Evolutionary conservation across 1,140 invertebrate species (phyloP).

Genomic region (Anastatus disparis): DNA sequence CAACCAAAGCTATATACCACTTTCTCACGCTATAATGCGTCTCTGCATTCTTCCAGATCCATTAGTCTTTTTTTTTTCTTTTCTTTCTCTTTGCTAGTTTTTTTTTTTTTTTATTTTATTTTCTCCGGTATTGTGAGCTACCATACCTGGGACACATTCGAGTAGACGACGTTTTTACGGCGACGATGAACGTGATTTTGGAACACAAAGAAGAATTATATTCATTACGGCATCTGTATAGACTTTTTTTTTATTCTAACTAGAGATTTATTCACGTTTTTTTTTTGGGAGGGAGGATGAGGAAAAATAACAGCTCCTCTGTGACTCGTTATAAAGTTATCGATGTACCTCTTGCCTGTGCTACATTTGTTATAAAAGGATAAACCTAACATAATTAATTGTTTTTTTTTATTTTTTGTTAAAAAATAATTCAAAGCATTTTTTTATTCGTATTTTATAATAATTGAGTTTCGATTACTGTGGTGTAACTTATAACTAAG

Average conservation of each 20-base stretch:
- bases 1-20: too few relatives aligned
- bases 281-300: neutral
- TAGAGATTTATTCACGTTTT: neutral
- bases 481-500: too few relatives aligned
- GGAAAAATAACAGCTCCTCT: neutral
- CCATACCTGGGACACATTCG: too few relatives aligned
- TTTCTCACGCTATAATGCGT: neutral
- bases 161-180: neutral
- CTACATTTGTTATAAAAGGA: too few relatives aligned
- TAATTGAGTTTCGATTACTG: too few relatives aligned
- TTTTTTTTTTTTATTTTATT: neutral
- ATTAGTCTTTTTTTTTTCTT: slow-evolving; percentile 25
- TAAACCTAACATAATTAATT: too few relatives aligned
- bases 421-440: too few relatives aligned
- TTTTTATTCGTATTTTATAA: too few relatives aligned
- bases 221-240: neutral
- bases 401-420: too few relatives aligned
- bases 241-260: neutral
- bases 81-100: neutral
- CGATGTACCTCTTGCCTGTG: too few relatives aligned
- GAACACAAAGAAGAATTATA: neutral
- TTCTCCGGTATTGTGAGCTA: slow-evolving; percentile 21
- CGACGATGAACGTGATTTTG: neutral
- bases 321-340: too few relatives aligned
- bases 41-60: slow-evolving; percentile 14